phyloP scores from a whole-genome alignment of 2,888 invertebrate species.

The Microplitis manilae region DNA sequence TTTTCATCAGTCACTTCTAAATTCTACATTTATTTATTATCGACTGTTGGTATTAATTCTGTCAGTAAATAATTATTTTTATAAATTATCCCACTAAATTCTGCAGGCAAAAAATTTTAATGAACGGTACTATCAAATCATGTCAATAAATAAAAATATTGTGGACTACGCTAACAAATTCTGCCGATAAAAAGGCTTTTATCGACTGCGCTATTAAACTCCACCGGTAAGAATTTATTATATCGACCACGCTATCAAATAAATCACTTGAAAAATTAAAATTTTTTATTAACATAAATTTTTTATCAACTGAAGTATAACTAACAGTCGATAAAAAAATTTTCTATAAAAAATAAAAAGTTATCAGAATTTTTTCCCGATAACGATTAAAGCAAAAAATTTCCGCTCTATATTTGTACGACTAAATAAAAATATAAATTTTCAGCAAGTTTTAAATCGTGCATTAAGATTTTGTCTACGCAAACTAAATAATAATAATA shows the following conservation, averaged over 20 bases:
- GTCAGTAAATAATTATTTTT: too few relatives aligned
- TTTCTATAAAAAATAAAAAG: not conserved
- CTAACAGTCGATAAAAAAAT: not conserved
- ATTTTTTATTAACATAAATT: not conserved
- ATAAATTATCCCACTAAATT: too few relatives aligned
- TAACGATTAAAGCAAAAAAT: not conserved
- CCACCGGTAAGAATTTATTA: too few relatives aligned
- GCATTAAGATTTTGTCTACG: not conserved
- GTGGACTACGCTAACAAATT: too few relatives aligned
- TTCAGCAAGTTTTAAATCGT: not conserved
- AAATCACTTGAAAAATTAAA: too few relatives aligned
- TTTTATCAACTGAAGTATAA: not conserved
- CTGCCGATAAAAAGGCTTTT: too few relatives aligned
- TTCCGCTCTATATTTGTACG: not conserved
- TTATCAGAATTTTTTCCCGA: not conserved
- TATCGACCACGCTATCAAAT: too few relatives aligned
- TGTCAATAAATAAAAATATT: too few relatives aligned
- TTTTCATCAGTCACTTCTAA: not conserved
- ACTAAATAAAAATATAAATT: not conserved
- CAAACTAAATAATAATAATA: not conserved
- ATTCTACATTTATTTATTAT: conserved; percentile 4
- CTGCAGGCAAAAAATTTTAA: too few relatives aligned
- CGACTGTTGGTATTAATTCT: not conserved
- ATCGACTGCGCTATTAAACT: too few relatives aligned
- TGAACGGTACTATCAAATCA: too few relatives aligned